These are phyloP conservation scores for Reinhardtius hippoglossoides DNA, from an alignment of 2,113 vertebrate species.

Conservation along the genomic window DNA sequence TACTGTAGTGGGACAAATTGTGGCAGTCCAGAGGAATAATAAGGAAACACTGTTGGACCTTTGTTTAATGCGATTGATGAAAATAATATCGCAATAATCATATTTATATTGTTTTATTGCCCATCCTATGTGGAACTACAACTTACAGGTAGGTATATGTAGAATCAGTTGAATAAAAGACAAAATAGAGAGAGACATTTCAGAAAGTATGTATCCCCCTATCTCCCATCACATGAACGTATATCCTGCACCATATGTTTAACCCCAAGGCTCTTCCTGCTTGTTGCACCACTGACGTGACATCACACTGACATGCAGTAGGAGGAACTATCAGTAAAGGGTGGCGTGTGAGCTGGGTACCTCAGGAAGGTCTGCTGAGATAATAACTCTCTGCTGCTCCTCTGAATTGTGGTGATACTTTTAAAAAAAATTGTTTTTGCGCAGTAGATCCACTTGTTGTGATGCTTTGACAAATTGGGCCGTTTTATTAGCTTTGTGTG, in stretches of 20 bases:
- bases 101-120: too few relatives aligned
- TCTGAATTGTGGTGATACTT: not conserved
- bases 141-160: too few relatives aligned
- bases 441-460: not conserved
- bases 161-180: too few relatives aligned
- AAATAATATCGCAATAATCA: too few relatives aligned
- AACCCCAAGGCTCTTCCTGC: slow-evolving; percentile 38
- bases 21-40: too few relatives aligned
- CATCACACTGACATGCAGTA: slow-evolving; percentile 26
- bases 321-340: not conserved
- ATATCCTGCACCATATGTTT: slow-evolving; percentile 43
- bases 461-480: not conserved
- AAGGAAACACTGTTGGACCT: too few relatives aligned
- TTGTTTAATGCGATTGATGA: too few relatives aligned
- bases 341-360: slow-evolving; percentile 35
- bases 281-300: slow-evolving; percentile 25
- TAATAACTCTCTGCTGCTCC: not conserved
- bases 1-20: too few relatives aligned
- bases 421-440: not conserved
- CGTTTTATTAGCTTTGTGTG: not conserved
- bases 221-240: too few relatives aligned
- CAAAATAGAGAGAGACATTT: too few relatives aligned
- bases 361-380: not conserved
- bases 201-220: too few relatives aligned
- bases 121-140: too few relatives aligned